phyloP scores from a whole-genome alignment of 2,113 vertebrate genomes.

The Phainopepla nitens region DNA sequence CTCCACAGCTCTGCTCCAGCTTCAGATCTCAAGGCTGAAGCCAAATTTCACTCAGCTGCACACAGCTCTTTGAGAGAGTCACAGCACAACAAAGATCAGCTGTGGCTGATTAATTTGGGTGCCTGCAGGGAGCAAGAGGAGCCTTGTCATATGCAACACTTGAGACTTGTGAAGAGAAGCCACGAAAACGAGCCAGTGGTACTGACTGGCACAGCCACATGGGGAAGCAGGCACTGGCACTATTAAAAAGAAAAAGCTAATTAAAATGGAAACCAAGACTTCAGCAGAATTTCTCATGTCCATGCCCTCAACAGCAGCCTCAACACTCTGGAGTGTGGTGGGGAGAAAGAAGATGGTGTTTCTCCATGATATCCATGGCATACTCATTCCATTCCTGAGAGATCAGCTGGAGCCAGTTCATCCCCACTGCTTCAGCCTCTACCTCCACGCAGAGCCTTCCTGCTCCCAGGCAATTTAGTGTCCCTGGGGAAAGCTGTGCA shows the following conservation, averaged over 20 bases:
- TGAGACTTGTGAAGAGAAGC: constrained; percentile 32
- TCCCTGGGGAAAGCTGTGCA: neutral
- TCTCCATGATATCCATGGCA: neutral
- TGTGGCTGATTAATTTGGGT: neutral
- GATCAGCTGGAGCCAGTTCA: neutral
- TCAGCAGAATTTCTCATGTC: neutral
- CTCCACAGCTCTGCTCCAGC: neutral
- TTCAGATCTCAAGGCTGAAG: neutral
- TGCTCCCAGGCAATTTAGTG: neutral
- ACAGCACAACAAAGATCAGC: neutral
- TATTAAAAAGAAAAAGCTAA: constrained; percentile 3
- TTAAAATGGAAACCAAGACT: constrained; percentile 2
- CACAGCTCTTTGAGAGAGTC: neutral
- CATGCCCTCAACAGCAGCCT: neutral
- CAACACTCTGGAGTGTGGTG: neutral
- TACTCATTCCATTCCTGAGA: neutral
- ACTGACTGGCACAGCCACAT: constrained; percentile 23
- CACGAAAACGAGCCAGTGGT: neutral
- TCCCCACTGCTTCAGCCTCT: neutral
- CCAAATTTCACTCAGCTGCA: neutral
- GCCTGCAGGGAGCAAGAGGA: neutral
- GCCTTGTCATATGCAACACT: neutral
- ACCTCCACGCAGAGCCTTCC: neutral
- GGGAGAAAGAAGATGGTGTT: neutral
- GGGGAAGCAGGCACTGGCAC: neutral